phyloP scores from a whole-genome alignment of 2,888 invertebrate species.

The Rapana venosa region DNA sequence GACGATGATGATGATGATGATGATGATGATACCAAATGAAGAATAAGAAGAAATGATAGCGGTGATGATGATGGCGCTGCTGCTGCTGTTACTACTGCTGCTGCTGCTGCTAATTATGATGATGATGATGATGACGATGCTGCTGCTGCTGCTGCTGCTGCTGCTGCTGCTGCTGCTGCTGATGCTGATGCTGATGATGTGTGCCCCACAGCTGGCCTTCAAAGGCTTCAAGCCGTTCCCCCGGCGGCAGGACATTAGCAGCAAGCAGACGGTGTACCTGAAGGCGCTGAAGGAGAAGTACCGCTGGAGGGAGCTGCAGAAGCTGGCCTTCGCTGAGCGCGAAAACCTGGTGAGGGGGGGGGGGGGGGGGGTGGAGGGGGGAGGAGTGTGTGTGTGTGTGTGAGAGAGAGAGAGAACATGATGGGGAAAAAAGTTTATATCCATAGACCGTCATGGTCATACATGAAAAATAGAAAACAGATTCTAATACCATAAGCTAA shows the following conservation, averaged over 20 bases:
- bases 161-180: too few species aligned
- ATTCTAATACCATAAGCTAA: too few species aligned
- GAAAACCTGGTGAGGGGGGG: slow-evolving; percentile 65
- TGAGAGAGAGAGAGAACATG: background rate
- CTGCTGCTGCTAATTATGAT: too few species aligned
- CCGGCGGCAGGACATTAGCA: slow-evolving; percentile 77
- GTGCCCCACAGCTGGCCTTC: slow-evolving; percentile 78
- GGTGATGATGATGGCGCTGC: background rate
- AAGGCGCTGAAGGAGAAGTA: slow-evolving; percentile 79
- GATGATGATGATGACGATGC: too few species aligned
- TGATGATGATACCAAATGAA: background rate
- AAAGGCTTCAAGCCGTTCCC: slow-evolving; percentile 80
- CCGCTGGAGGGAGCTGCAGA: slow-evolving; percentile 75
- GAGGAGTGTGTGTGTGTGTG: background rate
- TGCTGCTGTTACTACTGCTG: too few species aligned
- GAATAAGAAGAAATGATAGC: background rate
- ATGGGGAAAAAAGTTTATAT: too few species aligned
- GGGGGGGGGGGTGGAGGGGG: background rate
- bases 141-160: too few species aligned
- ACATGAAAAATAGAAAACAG: too few species aligned
- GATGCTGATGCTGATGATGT: background rate
- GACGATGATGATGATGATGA: background rate
- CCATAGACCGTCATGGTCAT: too few species aligned
- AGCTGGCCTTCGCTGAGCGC: slow-evolving; percentile 68
- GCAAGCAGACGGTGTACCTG: slow-evolving; percentile 79